phyloP scores from a whole-genome alignment of 2,113 vertebrate genomes.

The Chascanopsetta lugubris region DNA sequence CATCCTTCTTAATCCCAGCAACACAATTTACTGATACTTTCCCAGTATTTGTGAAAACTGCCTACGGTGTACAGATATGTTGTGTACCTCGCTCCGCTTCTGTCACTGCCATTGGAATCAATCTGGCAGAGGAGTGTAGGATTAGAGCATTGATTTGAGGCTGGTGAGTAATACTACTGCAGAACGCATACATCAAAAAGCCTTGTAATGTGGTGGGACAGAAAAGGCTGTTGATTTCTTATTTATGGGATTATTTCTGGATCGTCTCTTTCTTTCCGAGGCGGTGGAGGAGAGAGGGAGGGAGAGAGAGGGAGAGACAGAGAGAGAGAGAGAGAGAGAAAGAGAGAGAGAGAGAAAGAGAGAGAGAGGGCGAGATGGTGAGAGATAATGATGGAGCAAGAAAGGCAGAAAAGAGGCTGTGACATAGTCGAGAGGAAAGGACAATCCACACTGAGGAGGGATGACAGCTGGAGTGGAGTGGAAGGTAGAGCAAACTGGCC shows the following conservation, averaged over 20 bases:
- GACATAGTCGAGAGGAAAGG: constrained; percentile 69
- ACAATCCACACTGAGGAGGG: constrained; percentile 39
- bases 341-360: constrained; percentile 5
- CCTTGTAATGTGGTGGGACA: constrained; percentile 79
- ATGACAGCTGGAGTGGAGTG: constrained; percentile 40
- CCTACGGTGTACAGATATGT: constrained; percentile 56
- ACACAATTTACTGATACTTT: constrained; percentile 29
- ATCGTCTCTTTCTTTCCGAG: constrained; percentile 74
- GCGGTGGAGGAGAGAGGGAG: constrained; percentile 36
- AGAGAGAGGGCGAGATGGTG: not conserved
- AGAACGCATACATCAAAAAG: constrained; percentile 82
- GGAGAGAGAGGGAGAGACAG: constrained; percentile 20
- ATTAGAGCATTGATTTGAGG: constrained; percentile 84
- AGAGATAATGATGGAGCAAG: constrained; percentile 56
- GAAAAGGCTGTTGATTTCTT: constrained; percentile 83
- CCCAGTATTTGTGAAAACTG: constrained; percentile 78
- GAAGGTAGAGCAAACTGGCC: constrained; percentile 45
- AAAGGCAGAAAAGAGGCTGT: constrained; percentile 62
- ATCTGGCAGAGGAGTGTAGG: constrained; percentile 73
- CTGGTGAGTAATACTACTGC: constrained; percentile 83
- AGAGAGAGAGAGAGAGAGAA: constrained; percentile 1
- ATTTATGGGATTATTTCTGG: constrained; percentile 85
- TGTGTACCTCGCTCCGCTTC: constrained; percentile 41
- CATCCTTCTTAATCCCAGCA: not conserved
- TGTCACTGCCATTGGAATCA: constrained; percentile 79